These are phyloP conservation scores for Ceyx melanurus DNA, from an alignment of 2,113 vertebrate species.

Conservation along the genomic window DNA sequence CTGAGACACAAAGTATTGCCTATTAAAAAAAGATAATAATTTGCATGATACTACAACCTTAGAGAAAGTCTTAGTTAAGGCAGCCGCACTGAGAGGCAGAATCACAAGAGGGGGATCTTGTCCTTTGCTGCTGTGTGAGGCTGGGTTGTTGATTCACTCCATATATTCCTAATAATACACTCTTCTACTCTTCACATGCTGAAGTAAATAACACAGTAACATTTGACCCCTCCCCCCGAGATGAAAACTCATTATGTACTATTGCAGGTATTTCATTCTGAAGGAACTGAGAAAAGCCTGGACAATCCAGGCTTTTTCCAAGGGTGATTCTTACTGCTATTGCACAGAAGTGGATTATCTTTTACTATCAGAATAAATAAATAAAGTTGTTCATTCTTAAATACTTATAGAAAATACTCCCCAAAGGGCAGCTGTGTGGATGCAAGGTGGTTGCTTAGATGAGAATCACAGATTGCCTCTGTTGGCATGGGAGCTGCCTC, in stretches of 20 bases:
- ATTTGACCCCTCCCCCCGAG: neutral
- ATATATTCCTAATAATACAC: slow-evolving; percentile 13
- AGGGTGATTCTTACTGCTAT: neutral
- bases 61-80: neutral
- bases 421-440: neutral
- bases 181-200: neutral
- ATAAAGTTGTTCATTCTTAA: neutral
- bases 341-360: neutral
- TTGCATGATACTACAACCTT: neutral
- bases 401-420: neutral
- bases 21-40: neutral
- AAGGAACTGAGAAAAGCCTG: slow-evolving; percentile 23
- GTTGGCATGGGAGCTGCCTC: slow-evolving; percentile 13
- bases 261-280: neutral
- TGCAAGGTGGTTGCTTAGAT: neutral
- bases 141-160: neutral
- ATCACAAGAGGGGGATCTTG: neutral
- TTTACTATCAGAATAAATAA: slow-evolving; percentile 24
- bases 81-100: neutral
- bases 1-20: neutral
- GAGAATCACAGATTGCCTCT: neutral
- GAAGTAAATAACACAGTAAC: slow-evolving; percentile 35
- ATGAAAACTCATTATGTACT: slow-evolving; percentile 6
- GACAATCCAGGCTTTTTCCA: neutral
- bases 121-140: neutral